A percentile compares a stretch with the other conserved stretches of the same genome.
Conservation (phyloP, 2,797 vertebrate species). For the Syngnathus rostellatus region DNA sequence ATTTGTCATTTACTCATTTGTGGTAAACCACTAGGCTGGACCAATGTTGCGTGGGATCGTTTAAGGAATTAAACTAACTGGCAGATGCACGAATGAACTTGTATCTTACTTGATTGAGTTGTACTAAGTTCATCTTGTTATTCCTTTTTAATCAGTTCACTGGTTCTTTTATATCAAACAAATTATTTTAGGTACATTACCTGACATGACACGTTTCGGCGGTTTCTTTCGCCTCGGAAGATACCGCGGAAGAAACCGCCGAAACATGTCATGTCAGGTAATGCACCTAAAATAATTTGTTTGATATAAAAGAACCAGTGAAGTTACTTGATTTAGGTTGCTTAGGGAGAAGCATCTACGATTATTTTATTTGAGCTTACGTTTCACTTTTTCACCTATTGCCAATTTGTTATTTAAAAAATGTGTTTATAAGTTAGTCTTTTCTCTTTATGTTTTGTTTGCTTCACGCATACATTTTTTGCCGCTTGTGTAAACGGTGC, state of each 20-base stretch:
- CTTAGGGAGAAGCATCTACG: not conserved
- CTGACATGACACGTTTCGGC: no score
- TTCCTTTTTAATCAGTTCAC: no score
- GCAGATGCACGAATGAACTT: not conserved
- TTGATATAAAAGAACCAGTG: no score
- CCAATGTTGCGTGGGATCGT: not conserved
- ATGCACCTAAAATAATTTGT: no score
- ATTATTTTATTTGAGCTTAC: not conserved
- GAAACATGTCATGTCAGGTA: no score
- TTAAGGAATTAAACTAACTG: not conserved
- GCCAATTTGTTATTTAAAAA: not conserved
- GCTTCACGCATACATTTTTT: not conserved
- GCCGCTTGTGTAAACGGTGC: no score
- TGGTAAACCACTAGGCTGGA: not conserved
- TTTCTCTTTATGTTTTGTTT: not conserved
- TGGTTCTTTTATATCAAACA: no score
- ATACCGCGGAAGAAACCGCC: no score
- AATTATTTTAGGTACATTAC: no score
- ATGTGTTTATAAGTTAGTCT: not conserved
- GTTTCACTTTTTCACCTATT: not conserved
- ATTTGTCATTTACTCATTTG: not conserved
- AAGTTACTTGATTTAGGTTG: not conserved
- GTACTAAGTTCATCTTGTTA: no score
- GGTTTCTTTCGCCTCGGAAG: no score
- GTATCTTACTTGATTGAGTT: not conserved